Percentiles rank a stretch among this genome's conserved stretches.
phyloP scores from a whole-genome alignment of 1,140 invertebrate species.

The Leptonema lineaticorne region DNA sequence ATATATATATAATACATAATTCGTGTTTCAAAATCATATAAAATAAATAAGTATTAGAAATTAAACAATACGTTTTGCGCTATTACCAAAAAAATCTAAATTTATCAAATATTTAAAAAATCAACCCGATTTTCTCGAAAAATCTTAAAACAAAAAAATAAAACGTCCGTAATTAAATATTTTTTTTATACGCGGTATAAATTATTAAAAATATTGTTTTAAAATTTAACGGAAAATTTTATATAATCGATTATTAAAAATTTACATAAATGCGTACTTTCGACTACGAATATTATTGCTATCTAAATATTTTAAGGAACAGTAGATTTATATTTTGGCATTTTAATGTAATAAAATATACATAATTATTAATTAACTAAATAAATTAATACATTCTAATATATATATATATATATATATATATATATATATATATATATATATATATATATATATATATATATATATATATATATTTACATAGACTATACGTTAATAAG shows the following conservation, averaged over 20 bases:
- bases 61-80: too few species aligned
- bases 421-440: not conserved
- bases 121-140: not conserved
- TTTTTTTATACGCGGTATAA: too few species aligned
- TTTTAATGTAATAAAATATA: conserved; percentile 21
- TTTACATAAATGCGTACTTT: conserved; percentile 13
- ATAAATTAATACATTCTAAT: too few species aligned
- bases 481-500: not conserved
- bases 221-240: not conserved
- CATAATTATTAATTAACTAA: conserved; percentile 10
- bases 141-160: not conserved
- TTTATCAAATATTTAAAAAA: not conserved
- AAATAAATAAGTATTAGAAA: not conserved
- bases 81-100: not conserved
- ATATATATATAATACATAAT: not conserved
- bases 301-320: conserved; percentile 26
- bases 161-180: not conserved
- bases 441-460: not conserved
- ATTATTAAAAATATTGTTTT: not conserved
- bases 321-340: conserved; percentile 30
- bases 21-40: not conserved
- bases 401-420: not conserved
- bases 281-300: conserved; percentile 14
- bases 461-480: not conserved
- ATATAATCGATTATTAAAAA: not conserved